Percentiles rank a stretch among this genome's conserved stretches.
Evolutionary conservation across 2,797 vertebrate species (phyloP).

Genomic region (Phoxinus dragarum): DNA sequence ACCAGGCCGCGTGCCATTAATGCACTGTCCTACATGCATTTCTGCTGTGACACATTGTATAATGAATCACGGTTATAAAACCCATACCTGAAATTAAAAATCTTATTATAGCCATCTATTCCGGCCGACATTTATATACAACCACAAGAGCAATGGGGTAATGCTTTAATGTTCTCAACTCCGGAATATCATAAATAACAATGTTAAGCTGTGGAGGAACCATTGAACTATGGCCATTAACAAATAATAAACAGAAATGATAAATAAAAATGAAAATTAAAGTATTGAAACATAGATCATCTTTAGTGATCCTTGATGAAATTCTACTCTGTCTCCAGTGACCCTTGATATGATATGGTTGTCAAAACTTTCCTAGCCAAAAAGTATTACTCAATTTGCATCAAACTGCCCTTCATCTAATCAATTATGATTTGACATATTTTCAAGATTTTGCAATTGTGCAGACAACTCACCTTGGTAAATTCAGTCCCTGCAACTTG

Average conservation of each 20-base stretch:
- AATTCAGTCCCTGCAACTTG: not conserved
- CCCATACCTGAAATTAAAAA: constrained; percentile 54
- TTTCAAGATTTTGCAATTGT: not conserved
- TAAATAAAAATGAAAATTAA: constrained; percentile 24
- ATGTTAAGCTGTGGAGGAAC: not conserved
- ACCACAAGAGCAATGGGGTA: constrained; percentile 26
- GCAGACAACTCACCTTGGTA: not conserved
- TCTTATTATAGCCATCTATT: constrained; percentile 55
- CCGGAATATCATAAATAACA: constrained; percentile 27
- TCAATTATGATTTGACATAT: not conserved
- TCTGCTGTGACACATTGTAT: constrained; percentile 27
- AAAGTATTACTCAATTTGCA: not conserved
- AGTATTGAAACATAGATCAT: not conserved
- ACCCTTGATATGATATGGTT: not conserved
- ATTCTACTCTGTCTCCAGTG: not conserved
- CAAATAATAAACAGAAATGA: constrained; percentile 23
- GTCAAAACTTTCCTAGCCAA: not conserved
- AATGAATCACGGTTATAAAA: constrained; percentile 51
- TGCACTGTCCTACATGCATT: constrained; percentile 45
- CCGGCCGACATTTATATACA: constrained; percentile 43
- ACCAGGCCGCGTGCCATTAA: constrained; percentile 37
- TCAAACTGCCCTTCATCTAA: not conserved
- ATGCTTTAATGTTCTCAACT: constrained; percentile 20
- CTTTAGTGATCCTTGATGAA: not conserved
- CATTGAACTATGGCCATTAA: not conserved